phyloP scores from a whole-genome alignment of 2,113 vertebrate species.

The Oryzias woworae region DNA sequence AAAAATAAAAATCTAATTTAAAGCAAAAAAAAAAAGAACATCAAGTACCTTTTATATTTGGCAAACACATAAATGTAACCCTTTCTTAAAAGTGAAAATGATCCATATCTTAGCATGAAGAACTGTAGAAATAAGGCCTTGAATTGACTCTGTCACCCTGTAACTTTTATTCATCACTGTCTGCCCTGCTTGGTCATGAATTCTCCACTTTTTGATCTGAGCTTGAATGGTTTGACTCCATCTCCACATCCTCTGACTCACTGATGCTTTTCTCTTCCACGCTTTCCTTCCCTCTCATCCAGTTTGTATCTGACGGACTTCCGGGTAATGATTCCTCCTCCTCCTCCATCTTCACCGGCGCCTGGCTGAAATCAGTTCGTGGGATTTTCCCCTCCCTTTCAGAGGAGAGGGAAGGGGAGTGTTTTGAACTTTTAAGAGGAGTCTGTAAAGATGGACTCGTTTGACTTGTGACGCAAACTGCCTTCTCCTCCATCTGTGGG shows the following conservation, averaged over 20 bases:
- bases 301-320: slow-evolving; percentile 6
- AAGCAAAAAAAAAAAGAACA: background rate
- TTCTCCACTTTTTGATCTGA: slow-evolving; percentile 30
- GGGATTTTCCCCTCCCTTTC: slow-evolving; percentile 70
- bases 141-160: slow-evolving; percentile 47
- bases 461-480: slow-evolving; percentile 25
- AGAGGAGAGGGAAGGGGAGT: slow-evolving; percentile 41
- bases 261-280: slow-evolving; percentile 46
- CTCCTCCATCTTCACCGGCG: slow-evolving; percentile 32
- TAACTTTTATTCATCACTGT: slow-evolving; percentile 22
- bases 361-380: slow-evolving; percentile 66
- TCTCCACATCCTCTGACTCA: slow-evolving; percentile 55
- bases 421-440: slow-evolving; percentile 52
- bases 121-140: slow-evolving; percentile 66
- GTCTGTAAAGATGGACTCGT: slow-evolving; percentile 36
- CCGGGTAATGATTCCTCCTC: slow-evolving; percentile 27
- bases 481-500: slow-evolving; percentile 36
- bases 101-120: slow-evolving; percentile 42
- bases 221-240: slow-evolving; percentile 37
- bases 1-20: background rate
- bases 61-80: slow-evolving; percentile 17
- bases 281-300: slow-evolving; percentile 14
- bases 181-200: slow-evolving; percentile 33
- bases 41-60: slow-evolving; percentile 15
- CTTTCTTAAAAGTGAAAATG: slow-evolving; percentile 49